A percentile compares a stretch with the other conserved stretches of the same genome.
These are phyloP conservation scores for Brevimyrus niger DNA, from an alignment of 2,113 vertebrate genomes.

Conservation along the genomic window DNA sequence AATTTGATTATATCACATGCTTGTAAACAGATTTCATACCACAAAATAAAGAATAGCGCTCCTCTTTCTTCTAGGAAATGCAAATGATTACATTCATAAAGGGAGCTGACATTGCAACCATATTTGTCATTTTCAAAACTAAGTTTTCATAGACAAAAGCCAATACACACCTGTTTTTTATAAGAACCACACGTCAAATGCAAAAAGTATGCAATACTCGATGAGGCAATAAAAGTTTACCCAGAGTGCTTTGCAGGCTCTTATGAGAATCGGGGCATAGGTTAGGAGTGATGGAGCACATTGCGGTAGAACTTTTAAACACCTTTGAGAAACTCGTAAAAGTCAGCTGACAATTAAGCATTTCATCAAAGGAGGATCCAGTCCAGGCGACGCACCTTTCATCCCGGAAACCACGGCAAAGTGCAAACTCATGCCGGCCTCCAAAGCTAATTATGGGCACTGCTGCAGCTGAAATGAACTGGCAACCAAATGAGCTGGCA, in stretches of 20 bases:
- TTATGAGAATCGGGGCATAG: not conserved
- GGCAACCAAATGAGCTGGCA: not conserved
- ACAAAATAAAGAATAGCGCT: not conserved
- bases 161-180: not conserved
- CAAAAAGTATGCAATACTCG: not conserved
- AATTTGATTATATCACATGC: not conserved
- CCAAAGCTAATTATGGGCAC: not conserved
- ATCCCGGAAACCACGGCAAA: not conserved
- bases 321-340: not conserved
- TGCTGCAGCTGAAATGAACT: not conserved
- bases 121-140: not conserved
- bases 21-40: not conserved
- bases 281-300: not conserved
- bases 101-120: not conserved
- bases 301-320: not conserved
- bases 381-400: not conserved
- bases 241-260: not conserved
- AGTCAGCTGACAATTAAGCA: not conserved
- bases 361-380: not conserved
- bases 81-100: not conserved
- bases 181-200: not conserved
- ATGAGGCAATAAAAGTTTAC: not conserved
- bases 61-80: not conserved
- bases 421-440: not conserved
- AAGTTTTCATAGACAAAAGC: not conserved